Conservation (phyloP, 2,113 vertebrate species). For the Lophotis ruficrista region DNA sequence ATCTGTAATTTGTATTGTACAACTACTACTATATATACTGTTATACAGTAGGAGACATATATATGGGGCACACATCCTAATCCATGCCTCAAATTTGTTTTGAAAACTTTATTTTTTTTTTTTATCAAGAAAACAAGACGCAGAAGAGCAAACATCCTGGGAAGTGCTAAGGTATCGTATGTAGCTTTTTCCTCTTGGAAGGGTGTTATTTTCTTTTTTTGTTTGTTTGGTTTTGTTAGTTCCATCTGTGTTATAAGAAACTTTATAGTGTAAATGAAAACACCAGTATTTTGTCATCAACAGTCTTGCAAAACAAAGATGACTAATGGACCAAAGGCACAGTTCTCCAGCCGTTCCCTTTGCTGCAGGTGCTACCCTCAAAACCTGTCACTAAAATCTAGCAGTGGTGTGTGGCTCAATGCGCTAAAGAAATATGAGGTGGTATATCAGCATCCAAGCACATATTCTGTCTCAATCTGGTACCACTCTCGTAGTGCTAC, state of each 20-base stretch:
- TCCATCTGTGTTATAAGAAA: background rate
- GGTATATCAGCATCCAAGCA: background rate
- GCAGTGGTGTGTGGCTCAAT: background rate
- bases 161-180: background rate
- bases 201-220: background rate
- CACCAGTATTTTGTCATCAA: background rate
- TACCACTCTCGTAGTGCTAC: background rate
- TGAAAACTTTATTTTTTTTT: background rate
- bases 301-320: background rate
- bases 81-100: background rate
- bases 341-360: background rate
- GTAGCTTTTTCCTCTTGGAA: background rate
- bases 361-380: background rate
- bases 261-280: background rate
- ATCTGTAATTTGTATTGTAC: background rate
- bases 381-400: background rate
- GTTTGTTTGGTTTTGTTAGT: background rate
- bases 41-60: background rate
- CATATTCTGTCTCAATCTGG: background rate
- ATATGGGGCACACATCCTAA: background rate
- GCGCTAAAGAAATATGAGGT: background rate
- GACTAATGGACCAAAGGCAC: background rate
- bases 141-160: background rate
- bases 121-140: background rate
- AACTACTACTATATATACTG: background rate